These are phyloP conservation scores for Malthinus flaveolus DNA, from an alignment of 2,888 invertebrate genomes.

Conservation along the genomic window DNA sequence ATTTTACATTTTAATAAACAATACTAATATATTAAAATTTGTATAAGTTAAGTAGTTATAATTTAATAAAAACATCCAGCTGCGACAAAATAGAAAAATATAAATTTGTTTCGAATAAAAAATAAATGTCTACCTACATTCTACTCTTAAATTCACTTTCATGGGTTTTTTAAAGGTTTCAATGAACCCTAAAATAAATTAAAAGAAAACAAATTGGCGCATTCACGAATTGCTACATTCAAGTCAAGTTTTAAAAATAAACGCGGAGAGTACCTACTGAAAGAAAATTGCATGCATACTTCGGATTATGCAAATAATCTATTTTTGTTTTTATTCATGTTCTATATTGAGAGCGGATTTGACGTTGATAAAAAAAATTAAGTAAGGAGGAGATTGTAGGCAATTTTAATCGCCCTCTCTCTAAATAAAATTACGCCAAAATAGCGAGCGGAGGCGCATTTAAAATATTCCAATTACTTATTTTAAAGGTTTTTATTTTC, in stretches of 20 bases:
- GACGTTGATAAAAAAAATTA: not conserved
- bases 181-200: slow-evolving; percentile 51
- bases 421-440: too few relatives aligned
- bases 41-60: not conserved
- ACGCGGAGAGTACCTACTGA: slow-evolving; percentile 28
- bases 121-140: slow-evolving; percentile 6
- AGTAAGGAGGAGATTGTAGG: not conserved
- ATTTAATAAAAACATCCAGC: slow-evolving; percentile 5
- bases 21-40: not conserved
- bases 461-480: too few relatives aligned
- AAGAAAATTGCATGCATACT: slow-evolving; percentile 46
- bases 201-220: slow-evolving; percentile 49
- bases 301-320: slow-evolving; percentile 43
- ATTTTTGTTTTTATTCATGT: slow-evolving; percentile 27
- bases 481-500: too few relatives aligned
- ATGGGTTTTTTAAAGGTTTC: slow-evolving; percentile 35
- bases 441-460: too few relatives aligned
- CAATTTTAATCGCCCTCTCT: too few relatives aligned
- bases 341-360: slow-evolving; percentile 18
- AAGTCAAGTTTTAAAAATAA: slow-evolving; percentile 36
- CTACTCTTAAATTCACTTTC: slow-evolving; percentile 20
- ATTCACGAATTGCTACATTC: slow-evolving; percentile 40
- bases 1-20: not conserved
- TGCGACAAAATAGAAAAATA: slow-evolving; percentile 3
- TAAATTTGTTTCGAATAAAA: too few relatives aligned